Evolutionary conservation across 2,113 vertebrate genomes (phyloP).

Genomic region (Bujurquina vittata): DNA sequence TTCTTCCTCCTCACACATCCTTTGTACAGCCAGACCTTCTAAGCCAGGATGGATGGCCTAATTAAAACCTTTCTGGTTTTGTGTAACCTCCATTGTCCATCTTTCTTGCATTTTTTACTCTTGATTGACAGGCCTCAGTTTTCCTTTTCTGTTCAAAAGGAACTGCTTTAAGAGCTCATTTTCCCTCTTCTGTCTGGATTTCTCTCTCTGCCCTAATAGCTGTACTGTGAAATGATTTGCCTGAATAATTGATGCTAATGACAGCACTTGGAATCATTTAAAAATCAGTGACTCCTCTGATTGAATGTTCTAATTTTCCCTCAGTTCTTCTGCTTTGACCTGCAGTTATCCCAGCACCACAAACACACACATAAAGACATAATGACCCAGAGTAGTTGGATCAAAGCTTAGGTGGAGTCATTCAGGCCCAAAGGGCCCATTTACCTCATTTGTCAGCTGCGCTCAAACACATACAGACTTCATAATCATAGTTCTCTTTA

Average conservation of each 20-base stretch:
- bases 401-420: background rate
- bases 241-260: constrained; percentile 67
- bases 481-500: background rate
- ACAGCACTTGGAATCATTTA: constrained; percentile 29
- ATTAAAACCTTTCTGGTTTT: background rate
- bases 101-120: background rate
- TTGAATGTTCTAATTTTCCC: background rate
- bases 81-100: background rate
- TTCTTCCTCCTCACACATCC: no score
- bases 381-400: background rate
- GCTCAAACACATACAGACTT: background rate
- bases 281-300: constrained; percentile 35
- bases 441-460: background rate
- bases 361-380: constrained; percentile 3
- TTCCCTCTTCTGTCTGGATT: background rate
- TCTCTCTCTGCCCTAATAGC: constrained; percentile 24
- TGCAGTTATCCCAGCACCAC: background rate
- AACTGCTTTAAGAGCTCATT: constrained; percentile 15
- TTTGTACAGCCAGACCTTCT: no score
- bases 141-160: constrained; percentile 4
- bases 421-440: background rate
- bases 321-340: background rate
- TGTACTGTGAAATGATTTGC: constrained; percentile 22
- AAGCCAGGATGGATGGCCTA: background rate
- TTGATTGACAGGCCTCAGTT: background rate